Evolutionary conservation across 2,888 invertebrate genomes (phyloP).

Genomic region (Sphecodes monilicornis): DNA sequence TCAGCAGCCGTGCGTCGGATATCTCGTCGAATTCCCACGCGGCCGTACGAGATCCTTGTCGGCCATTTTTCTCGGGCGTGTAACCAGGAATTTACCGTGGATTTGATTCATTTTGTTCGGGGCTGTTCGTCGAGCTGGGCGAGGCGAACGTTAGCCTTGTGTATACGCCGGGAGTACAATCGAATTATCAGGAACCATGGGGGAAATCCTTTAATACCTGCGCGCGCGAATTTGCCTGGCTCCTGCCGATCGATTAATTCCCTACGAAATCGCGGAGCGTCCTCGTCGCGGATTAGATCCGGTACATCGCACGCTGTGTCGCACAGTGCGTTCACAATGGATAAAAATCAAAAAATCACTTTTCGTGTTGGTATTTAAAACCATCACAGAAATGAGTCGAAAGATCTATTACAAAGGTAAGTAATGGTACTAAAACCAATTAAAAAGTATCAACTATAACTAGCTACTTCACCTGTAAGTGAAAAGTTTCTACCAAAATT

Average conservation of each 20-base stretch:
- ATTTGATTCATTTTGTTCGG: constrained; percentile 68
- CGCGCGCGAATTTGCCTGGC: constrained; percentile 69
- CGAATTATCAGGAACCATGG: constrained; percentile 73
- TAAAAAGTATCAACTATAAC: no score
- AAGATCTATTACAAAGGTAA: no score
- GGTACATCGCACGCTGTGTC: constrained; percentile 47
- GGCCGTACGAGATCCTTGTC: not conserved
- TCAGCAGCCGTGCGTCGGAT: not conserved
- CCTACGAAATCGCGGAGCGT: constrained; percentile 72
- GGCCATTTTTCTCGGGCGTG: constrained; percentile 51
- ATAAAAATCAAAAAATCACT: no score
- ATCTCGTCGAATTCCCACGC: not conserved
- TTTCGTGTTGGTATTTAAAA: no score
- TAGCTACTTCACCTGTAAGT: no score
- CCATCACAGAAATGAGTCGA: no score
- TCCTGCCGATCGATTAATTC: constrained; percentile 73
- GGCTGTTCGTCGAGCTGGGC: constrained; percentile 47
- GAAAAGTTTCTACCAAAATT: no score
- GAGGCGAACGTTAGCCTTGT: constrained; percentile 41
- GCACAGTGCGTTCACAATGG: no score
- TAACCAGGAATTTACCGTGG: constrained; percentile 65
- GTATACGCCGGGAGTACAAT: constrained; percentile 65
- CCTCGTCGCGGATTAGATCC: constrained; percentile 70
- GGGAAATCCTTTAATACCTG: constrained; percentile 74
- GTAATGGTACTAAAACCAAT: no score